These are phyloP conservation scores for Acanthiza pusilla DNA, from an alignment of 2,797 vertebrate species.

Conservation along the genomic window DNA sequence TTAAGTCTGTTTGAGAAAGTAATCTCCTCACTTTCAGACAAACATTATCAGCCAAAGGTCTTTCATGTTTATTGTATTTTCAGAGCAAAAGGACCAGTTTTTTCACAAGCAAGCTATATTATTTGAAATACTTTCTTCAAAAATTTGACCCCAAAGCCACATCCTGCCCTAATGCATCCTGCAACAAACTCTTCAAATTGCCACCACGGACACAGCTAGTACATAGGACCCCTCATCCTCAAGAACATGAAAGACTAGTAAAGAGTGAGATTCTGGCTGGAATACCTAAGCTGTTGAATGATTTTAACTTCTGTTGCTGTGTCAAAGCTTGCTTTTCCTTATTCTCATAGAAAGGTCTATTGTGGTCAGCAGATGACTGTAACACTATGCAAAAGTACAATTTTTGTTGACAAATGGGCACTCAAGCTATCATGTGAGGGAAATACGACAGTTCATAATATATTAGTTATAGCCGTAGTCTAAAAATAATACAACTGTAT, in stretches of 20 bases:
- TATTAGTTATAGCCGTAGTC: background rate
- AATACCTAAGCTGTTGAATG: background rate
- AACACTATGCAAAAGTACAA: background rate
- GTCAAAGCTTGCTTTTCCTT: background rate
- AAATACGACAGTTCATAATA: background rate
- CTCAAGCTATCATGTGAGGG: background rate
- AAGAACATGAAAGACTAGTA: background rate
- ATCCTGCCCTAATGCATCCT: background rate
- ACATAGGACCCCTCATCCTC: background rate
- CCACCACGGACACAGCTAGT: background rate
- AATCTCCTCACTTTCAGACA: background rate
- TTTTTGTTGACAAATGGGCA: background rate
- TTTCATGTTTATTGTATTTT: background rate
- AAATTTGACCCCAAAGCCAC: background rate
- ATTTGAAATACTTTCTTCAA: background rate
- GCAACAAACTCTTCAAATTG: background rate
- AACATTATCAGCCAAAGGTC: background rate
- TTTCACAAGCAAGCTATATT: background rate
- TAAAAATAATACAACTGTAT: background rate
- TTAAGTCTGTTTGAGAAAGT: background rate
- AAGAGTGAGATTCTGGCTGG: background rate
- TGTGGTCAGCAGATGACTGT: background rate
- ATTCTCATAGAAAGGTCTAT: background rate
- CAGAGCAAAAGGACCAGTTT: background rate
- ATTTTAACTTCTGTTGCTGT: background rate